Conservation (phyloP, 1,140 invertebrate genomes). For the Acromyrmex charruanus region DNA sequence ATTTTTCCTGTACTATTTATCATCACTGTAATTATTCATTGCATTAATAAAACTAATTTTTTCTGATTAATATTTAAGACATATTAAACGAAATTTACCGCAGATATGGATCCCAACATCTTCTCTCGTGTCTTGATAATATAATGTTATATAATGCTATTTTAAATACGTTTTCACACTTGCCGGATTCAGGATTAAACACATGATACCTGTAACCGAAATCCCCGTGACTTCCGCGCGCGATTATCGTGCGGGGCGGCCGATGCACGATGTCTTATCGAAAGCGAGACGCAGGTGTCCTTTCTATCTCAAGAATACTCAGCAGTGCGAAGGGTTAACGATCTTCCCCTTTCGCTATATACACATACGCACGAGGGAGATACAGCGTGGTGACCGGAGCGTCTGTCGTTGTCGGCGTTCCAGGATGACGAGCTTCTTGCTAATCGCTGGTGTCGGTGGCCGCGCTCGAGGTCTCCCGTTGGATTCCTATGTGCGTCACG, state of each 20-base stretch:
- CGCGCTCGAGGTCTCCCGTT: constrained; percentile 82
- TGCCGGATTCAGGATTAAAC: background rate
- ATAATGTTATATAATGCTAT: background rate
- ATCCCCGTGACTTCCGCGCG: constrained; percentile 42
- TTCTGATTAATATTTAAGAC: background rate
- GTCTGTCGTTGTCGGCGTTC: constrained; percentile 61
- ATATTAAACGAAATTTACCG: too few relatives aligned
- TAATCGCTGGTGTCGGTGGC: constrained; percentile 81
- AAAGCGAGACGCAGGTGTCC: constrained; percentile 55
- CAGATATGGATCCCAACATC: background rate
- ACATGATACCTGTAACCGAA: constrained; percentile 29
- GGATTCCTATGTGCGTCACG: constrained; percentile 84
- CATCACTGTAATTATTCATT: background rate
- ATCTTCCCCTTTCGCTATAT: constrained; percentile 46
- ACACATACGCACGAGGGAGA: constrained; percentile 8
- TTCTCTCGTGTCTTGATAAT: background rate
- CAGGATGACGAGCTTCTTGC: constrained; percentile 68
- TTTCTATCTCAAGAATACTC: constrained; percentile 50
- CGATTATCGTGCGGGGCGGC: constrained; percentile 35
- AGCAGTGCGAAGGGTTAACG: constrained; percentile 61
- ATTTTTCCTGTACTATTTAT: background rate
- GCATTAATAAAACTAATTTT: background rate
- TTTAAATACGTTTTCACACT: background rate
- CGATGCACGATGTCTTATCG: constrained; percentile 49
- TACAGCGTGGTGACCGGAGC: constrained; percentile 18